phyloP scores from a whole-genome alignment of 2,113 vertebrate genomes.

The Sceloporus undulatus region DNA sequence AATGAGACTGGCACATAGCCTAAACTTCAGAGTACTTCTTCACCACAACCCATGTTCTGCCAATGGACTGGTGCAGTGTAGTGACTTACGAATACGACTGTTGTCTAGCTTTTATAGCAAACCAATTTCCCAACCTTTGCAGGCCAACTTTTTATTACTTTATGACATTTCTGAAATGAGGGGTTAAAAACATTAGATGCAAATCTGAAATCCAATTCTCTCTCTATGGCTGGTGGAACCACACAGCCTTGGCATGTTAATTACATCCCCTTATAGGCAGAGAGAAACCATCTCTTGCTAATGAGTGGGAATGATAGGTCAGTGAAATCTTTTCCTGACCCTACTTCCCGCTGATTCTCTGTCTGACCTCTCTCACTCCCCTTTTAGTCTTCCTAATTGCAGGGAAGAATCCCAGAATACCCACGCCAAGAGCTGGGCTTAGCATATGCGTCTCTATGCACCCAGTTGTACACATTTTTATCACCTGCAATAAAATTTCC shows the following conservation, averaged over 20 bases:
- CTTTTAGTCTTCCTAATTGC: neutral
- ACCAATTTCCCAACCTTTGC: neutral
- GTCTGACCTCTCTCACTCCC: slow-evolving; percentile 16
- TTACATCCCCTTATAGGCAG: neutral
- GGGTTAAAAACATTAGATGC: slow-evolving; percentile 21
- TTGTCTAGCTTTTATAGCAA: too few relatives aligned
- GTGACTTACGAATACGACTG: too few relatives aligned
- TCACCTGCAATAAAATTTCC: neutral
- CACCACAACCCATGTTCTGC: neutral
- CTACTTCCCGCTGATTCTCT: neutral
- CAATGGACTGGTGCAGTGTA: neutral
- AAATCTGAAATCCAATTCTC: slow-evolving; percentile 11
- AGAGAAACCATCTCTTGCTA: neutral
- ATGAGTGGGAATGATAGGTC: slow-evolving; percentile 4
- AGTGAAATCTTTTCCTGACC: neutral
- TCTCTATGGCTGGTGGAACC: neutral
- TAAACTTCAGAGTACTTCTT: neutral
- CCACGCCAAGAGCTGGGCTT: neutral
- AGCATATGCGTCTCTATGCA: neutral
- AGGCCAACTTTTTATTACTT: slow-evolving; percentile 39
- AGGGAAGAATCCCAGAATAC: neutral
- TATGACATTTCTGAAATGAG: slow-evolving; percentile 1
- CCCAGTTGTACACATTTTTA: neutral
- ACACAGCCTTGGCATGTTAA: neutral
- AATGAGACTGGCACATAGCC: neutral